Evolutionary conservation across 2,113 vertebrate genomes (phyloP), one percentile per base, ranked within the genome.

Genomic region (Motacilla alba): DNA sequence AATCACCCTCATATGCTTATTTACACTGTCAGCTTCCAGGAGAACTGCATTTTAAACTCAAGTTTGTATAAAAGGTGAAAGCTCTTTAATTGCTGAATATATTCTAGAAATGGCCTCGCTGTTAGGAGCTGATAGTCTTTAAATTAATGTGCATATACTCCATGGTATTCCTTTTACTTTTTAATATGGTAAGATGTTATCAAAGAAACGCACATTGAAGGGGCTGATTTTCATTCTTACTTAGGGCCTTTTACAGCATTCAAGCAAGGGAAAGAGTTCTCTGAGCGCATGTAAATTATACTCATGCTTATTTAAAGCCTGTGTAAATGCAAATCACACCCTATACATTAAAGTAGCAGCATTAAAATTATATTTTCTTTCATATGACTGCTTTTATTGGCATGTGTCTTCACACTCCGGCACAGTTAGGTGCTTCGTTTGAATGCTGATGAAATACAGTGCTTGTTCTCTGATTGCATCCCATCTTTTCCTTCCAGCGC

Each of bases 401-500:
- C 76, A 28, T 74, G 53, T 75, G 31, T 81, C 92, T 96, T 93
- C 73, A 83, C 83, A 90, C 77, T 86, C 53, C 90, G 89, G 94
- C 87, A 94, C 82, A 86, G 87, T 68, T 83, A 91, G 91, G 92
- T 96, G 92, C 88, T 94, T 95, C 1, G 35, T 96, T 88, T 86
- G 93, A 94, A 90, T 95, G 72, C 81, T 93, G 95, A 88, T 96
- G 95, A 95, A 96, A 94, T 83, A 64, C 64, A 58, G 88, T 81
- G 64, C 93, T 92, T 92, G 79, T 93, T 94, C 90, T 83, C 93
- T 97, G 93, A 96, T 96, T 96, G 83, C 94, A 92, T 88, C 83
- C 85, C 86, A 33, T 94, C 92, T 77, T 96, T 95, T 97, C 93
- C 96, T 95, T 98, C 63, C 97, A 99, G 99, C 98, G 99, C 74